Base-by-base conservation (phyloP, 2,797 vertebrate genomes). In the Parauchenoglanis punctatus region DNA sequence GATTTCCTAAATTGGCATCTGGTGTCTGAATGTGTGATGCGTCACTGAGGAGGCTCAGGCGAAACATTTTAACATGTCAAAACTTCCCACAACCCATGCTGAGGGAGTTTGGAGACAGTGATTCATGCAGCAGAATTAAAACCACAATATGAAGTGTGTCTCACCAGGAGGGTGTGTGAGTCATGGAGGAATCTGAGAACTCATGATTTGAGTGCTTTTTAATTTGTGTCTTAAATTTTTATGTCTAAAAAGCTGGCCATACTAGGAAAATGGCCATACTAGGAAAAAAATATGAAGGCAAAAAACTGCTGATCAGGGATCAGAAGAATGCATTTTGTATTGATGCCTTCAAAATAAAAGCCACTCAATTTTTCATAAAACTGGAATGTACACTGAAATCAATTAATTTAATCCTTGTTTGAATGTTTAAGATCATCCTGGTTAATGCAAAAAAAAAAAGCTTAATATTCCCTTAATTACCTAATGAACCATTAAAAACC, bases 71-170 rank as follows among this genome's bases (percentile, higher is more conserved):
- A 70, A 82, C 12, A 77, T 20, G 49, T 68, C 59, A 13, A 56
- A 68, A 44, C 54, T 61, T 85, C 63, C 83, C 44, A 63, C 65
- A 87, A 23, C 35, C 25, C 61, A 52, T 73, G 70, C 54, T 72
- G 76, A 63, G 82, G 56, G 44, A 86, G 31, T 56, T 81, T 82
- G 54, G 54, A 83, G 61, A 35, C 28, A 6, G 46, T 84, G 80
- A 65, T 86, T 86, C 65, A 65, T 78, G 78, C 84, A 63, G 59
- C 46, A 87, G 83, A 82, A 83, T 84, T 87, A 87, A 67, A 81
- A 81, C 40, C 81, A 86, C 52, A 44, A 68, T n/a, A 83, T 87
- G 70, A 70, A 88, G 31, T 81, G 49, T 84, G 58, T 59, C 70
- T 88, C 81, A 87, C 87, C 80, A 63, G 84, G 76, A 83, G 44